phyloP scores from a whole-genome alignment of 2,888 invertebrate species.

The Drosophila histrio region DNA sequence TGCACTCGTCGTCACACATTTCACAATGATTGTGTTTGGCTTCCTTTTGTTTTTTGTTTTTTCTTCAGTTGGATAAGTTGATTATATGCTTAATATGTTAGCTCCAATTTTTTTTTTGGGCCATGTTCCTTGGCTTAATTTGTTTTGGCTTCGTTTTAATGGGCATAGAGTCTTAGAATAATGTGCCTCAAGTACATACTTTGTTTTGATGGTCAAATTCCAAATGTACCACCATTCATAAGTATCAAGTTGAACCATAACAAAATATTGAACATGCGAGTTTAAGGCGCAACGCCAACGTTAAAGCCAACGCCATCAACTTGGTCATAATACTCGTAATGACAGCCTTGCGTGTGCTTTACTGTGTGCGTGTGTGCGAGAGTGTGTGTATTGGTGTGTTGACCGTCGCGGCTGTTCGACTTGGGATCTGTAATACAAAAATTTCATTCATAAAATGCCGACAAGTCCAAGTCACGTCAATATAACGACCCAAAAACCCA shows the following conservation, averaged over 20 bases:
- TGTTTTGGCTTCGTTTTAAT: slow-evolving; percentile 9
- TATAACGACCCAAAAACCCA: slow-evolving; percentile 49
- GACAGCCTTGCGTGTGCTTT: slow-evolving; percentile 68
- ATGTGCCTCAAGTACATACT: background rate
- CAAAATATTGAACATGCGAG: slow-evolving; percentile 26
- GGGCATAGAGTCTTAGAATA: slow-evolving; percentile 7
- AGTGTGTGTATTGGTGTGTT: slow-evolving; percentile 14
- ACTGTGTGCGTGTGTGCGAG: background rate
- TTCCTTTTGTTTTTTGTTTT: background rate
- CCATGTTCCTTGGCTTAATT: slow-evolving; percentile 15
- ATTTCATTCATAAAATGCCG: slow-evolving; percentile 75
- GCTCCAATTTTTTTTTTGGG: background rate
- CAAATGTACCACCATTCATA: slow-evolving; percentile 49
- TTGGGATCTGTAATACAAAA: slow-evolving; percentile 16
- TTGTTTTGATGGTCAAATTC: slow-evolving; percentile 21
- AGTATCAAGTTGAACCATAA: slow-evolving; percentile 8
- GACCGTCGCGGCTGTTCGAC: slow-evolving; percentile 22
- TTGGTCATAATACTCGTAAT: slow-evolving; percentile 64
- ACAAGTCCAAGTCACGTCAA: slow-evolving; percentile 56
- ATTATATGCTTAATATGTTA: slow-evolving; percentile 19
- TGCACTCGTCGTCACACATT: slow-evolving; percentile 32
- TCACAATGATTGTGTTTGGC: slow-evolving; percentile 2
- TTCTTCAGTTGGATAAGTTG: slow-evolving; percentile 10
- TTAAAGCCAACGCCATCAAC: slow-evolving; percentile 60
- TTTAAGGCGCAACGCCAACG: slow-evolving; percentile 30